Base-by-base conservation (phyloP, 1,140 invertebrate genomes). In the Liolophura sinensis region DNA sequence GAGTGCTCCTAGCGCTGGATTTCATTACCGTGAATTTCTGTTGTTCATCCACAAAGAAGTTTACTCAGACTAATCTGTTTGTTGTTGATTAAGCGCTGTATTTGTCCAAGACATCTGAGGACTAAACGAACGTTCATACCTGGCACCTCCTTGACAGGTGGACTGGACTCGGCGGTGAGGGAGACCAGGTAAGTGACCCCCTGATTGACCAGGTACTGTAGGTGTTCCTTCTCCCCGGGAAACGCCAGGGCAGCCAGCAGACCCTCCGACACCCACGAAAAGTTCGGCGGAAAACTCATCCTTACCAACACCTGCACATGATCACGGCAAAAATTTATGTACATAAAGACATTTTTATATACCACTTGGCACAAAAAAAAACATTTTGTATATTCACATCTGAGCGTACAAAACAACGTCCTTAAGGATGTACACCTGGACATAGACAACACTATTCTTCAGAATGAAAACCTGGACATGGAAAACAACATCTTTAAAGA, bases 161-260 rank as follows among this genome's bases (percentile, higher is more conserved):
- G 90, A 49, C 83, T 78, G 71, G 85, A 87, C 74, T 91, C 90
- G 1, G 88, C 88, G 0, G 88, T 90, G 50, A 91, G 74, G 0
- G 89, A 89, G 11, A 91, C 85, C 18, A 91, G 78, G 65, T 84
- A 82, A 78, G 75, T 60, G 79, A 88, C 73, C 22, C 88, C 88
- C 31, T 84, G 78, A 27, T 88, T 82, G 1, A 82, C 75, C n/a
- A 91, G 72, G 78, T 87, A 91, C 49, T 88, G 85, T 1, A 91
- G 67, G 81, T 90, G 87, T 60, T 77, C 86, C 15, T 84, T 78
- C 3, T 82, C 86, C 62, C 87, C 85, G 0, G 90, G 90, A 79
- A 87, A 90, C 74, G 87, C 89, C 86, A 89, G 89, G 0, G 87
- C 89, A 22, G 89, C 89, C 25, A 91, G 70, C 65, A 64, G 22